These are phyloP conservation scores for Sander lucioperca DNA, from an alignment of 2,113 vertebrate genomes.

Conservation along the genomic window DNA sequence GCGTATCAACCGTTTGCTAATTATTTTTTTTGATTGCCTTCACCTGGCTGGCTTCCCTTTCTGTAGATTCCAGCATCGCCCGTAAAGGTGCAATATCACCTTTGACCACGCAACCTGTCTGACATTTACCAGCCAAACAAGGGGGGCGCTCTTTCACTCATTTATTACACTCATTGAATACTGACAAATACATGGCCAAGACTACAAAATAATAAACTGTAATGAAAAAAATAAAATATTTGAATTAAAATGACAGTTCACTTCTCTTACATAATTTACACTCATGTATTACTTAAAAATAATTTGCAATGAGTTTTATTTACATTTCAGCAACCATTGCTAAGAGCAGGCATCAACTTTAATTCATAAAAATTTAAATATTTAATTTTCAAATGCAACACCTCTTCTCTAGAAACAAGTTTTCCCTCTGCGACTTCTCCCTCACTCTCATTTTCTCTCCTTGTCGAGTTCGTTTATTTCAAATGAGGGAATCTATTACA, in stretches of 20 bases:
- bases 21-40: background rate
- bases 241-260: too few species aligned
- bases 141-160: constrained; percentile 7
- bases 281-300: background rate
- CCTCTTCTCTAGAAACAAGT: constrained; percentile 18
- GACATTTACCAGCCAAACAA: background rate
- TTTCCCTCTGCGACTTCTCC: constrained; percentile 11
- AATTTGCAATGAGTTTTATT: background rate
- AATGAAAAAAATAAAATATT: background rate
- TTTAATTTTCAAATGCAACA: constrained; percentile 10
- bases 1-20: too few species aligned
- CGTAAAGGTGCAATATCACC: background rate
- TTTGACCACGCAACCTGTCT: background rate
- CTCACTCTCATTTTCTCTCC: constrained; percentile 54
- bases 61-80: background rate
- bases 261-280: background rate
- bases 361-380: background rate
- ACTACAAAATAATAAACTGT: too few species aligned
- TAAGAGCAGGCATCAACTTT: background rate
- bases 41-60: background rate
- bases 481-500: constrained; percentile 68
- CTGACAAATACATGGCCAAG: too few species aligned
- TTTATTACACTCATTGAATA: background rate
- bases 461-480: constrained; percentile 65
- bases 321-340: background rate